Conservation (phyloP, 1,140 invertebrate genomes). For the Psix sp. region DNA sequence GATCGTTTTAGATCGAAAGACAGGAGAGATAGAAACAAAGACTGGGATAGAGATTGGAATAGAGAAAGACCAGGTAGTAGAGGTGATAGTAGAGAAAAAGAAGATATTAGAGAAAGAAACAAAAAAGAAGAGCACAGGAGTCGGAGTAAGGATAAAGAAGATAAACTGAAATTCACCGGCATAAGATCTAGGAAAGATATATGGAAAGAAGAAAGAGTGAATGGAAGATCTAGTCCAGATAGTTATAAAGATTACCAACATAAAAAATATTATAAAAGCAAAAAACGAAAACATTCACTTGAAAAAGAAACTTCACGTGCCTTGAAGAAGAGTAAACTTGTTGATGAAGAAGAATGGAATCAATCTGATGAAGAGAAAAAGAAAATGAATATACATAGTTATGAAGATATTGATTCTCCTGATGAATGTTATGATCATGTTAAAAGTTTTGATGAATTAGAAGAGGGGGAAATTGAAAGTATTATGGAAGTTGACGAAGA, state of each 20-base stretch:
- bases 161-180: too few species aligned
- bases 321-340: neutral
- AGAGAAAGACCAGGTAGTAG: too few species aligned
- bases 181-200: conserved; percentile 9
- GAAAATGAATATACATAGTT: neutral
- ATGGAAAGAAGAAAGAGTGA: conserved; percentile 2
- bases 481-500: neutral
- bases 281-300: neutral
- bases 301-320: neutral
- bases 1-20: neutral
- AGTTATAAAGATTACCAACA: too few species aligned
- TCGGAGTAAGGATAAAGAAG: too few species aligned
- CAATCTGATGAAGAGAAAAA: neutral
- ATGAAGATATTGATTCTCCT: neutral
- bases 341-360: neutral
- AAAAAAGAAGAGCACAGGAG: too few species aligned
- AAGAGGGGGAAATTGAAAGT: neutral
- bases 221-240: neutral
- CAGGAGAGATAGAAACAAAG: neutral
- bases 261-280: neutral
- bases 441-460: neutral
- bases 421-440: neutral
- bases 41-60: conserved; percentile 1
- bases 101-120: neutral
- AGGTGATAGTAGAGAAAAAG: too few species aligned